A percentile compares a stretch with the other conserved stretches of the same genome.
These are phyloP conservation scores for Calliopsis andreniformis DNA, from an alignment of 1,140 invertebrate genomes.

Conservation along the genomic window DNA sequence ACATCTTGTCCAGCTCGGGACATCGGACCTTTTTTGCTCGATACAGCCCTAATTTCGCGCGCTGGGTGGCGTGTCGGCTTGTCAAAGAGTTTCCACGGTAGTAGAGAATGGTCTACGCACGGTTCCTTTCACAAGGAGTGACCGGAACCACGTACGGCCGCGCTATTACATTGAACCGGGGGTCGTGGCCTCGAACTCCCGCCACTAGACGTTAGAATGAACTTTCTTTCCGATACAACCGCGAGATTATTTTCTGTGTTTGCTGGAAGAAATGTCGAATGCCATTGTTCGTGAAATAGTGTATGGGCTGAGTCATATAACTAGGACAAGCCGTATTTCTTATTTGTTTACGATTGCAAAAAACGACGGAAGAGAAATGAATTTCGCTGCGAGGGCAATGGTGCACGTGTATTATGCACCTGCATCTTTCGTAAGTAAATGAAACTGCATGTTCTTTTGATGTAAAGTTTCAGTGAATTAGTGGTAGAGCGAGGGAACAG, in stretches of 20 bases:
- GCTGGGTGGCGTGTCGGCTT: slow-evolving; percentile 74
- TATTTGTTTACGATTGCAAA: too few species aligned
- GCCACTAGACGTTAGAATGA: slow-evolving; percentile 4
- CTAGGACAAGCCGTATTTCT: too few species aligned
- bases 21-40: slow-evolving; percentile 70
- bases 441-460: too few species aligned
- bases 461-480: too few species aligned
- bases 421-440: too few species aligned
- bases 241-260: slow-evolving; percentile 2
- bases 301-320: background rate
- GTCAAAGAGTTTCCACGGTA: slow-evolving; percentile 64
- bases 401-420: too few species aligned
- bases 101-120: slow-evolving; percentile 22
- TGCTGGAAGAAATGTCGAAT: slow-evolving; percentile 2
- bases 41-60: slow-evolving; percentile 74
- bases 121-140: slow-evolving; percentile 39
- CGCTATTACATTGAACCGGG: slow-evolving; percentile 14
- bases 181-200: slow-evolving; percentile 37
- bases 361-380: too few species aligned
- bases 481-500: background rate
- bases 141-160: slow-evolving; percentile 32
- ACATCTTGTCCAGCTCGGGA: slow-evolving; percentile 64
- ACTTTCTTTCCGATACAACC: slow-evolving; percentile 24
- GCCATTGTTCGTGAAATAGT: background rate
- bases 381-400: too few species aligned